A percentile compares a stretch with the other conserved stretches of the same genome.
Conservation (phyloP, 1,140 invertebrate species). For the Trichonephila clavata region DNA sequence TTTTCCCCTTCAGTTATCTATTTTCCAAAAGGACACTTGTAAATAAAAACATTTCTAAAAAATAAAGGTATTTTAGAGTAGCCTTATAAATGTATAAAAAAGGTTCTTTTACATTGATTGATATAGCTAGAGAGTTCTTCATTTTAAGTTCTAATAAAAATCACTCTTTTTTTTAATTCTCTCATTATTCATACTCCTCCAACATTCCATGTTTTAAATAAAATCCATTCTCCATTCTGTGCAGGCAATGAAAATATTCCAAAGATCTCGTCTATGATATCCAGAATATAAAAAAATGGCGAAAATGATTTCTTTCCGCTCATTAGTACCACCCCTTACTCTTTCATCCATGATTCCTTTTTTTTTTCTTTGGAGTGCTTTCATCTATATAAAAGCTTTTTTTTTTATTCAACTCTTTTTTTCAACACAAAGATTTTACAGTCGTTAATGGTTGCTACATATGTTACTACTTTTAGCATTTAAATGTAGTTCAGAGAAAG, state of each 20-base stretch:
- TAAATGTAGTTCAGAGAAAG: not conserved
- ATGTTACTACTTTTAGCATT: not conserved
- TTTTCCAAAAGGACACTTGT: not conserved
- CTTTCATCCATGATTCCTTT: not conserved
- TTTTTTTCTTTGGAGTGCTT: no score
- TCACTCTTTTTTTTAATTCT: not conserved
- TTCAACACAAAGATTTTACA: not conserved
- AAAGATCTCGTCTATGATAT: not conserved
- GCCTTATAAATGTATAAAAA: not conserved
- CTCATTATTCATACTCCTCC: not conserved
- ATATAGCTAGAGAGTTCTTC: not conserved
- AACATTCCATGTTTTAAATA: conserved; percentile 5
- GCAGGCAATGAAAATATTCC: conserved; percentile 6
- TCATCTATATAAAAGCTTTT: not conserved
- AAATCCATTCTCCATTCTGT: not conserved
- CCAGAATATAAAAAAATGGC: no score
- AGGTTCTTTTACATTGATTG: not conserved
- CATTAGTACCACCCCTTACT: not conserved
- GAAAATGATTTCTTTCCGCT: no score
- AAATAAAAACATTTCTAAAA: not conserved
- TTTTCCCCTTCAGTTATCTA: no score
- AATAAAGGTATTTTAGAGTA: not conserved
- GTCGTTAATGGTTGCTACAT: not conserved
- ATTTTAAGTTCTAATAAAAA: not conserved
- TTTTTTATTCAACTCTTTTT: not conserved